A percentile compares a stretch with the other conserved stretches of the same genome.
Evolutionary conservation across 2,888 invertebrate genomes (phyloP).

Genomic region (Macroteleia sp.): DNA sequence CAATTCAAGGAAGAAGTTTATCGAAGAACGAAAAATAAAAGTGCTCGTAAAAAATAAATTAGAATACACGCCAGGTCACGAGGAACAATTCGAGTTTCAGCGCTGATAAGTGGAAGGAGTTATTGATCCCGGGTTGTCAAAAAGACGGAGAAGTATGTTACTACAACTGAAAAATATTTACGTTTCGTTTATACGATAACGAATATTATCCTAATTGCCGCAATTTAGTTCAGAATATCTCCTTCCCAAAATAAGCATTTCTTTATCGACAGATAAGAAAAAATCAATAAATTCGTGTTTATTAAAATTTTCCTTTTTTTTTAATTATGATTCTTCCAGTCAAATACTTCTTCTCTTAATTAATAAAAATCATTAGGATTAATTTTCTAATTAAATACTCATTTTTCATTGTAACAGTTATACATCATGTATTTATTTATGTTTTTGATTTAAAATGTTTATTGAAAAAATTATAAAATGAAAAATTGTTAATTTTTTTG

Average conservation of each 20-base stretch:
- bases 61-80: constrained; percentile 3
- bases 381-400: too few species aligned
- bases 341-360: too few species aligned
- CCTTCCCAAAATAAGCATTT: background rate
- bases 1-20: too few species aligned
- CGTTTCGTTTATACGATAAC: constrained; percentile 12
- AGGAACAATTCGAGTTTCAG: constrained; percentile 12
- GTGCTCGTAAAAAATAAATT: constrained; percentile 3
- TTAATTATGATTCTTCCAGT: too few species aligned
- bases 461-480: too few species aligned
- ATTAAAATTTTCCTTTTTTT: too few species aligned
- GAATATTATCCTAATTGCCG: constrained; percentile 25
- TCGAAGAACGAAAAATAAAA: background rate
- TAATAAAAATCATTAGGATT: too few species aligned
- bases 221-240: constrained; percentile 6
- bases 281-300: too few species aligned
- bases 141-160: constrained; percentile 11
- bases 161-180: constrained; percentile 17
- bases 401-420: too few species aligned
- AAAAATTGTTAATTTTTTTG: background rate
- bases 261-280: too few species aligned
- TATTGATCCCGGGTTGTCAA: constrained; percentile 36
- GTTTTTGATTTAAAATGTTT: too few species aligned
- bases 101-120: background rate
- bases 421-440: too few species aligned